phyloP scores from a whole-genome alignment of 64 coral and sea anemone species.

The Montipora efflorescens region DNA sequence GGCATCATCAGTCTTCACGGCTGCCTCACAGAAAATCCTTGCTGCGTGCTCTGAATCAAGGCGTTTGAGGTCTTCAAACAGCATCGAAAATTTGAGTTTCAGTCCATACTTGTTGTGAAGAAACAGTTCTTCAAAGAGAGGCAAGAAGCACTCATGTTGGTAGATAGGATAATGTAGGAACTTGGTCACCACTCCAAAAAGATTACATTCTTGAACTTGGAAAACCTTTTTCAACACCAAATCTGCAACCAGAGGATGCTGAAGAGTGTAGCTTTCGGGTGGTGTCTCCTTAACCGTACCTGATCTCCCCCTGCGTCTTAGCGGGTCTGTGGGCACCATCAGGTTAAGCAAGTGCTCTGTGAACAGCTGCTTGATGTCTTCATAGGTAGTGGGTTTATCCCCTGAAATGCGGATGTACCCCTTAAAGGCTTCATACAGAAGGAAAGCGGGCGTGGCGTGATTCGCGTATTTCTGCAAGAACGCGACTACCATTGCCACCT shows the following conservation, averaged over 20 bases:
- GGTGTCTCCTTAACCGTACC: not conserved
- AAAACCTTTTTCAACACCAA: slow-evolving; percentile 47
- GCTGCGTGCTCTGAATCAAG: slow-evolving; percentile 41
- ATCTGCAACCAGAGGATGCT: slow-evolving; percentile 75
- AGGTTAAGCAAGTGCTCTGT: slow-evolving; percentile 81
- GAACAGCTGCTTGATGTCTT: slow-evolving; percentile 78
- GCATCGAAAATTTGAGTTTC: slow-evolving; percentile 59
- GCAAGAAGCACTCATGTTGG: slow-evolving; percentile 34
- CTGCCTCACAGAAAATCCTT: slow-evolving; percentile 54
- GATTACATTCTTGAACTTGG: not conserved
- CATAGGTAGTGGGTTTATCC: slow-evolving; percentile 48
- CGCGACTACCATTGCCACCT: slow-evolving; percentile 1
- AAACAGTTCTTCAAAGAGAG: slow-evolving; percentile 73
- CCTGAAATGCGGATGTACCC: not conserved
- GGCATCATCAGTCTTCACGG: slow-evolving; percentile 69
- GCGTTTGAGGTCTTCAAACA: slow-evolving; percentile 64
- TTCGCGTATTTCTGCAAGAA: slow-evolving; percentile 80
- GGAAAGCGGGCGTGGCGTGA: slow-evolving; percentile 51
- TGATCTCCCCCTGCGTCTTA: not conserved
- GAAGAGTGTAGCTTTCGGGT: slow-evolving; percentile 68
- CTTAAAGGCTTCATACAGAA: slow-evolving; percentile 72
- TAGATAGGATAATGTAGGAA: not conserved
- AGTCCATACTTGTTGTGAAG: slow-evolving; percentile 34
- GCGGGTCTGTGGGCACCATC: slow-evolving; percentile 72
- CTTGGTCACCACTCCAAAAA: slow-evolving; percentile 36